Conservation (phyloP, 2,113 vertebrate genomes). For the Protobothrops mucrosquamatus region DNA sequence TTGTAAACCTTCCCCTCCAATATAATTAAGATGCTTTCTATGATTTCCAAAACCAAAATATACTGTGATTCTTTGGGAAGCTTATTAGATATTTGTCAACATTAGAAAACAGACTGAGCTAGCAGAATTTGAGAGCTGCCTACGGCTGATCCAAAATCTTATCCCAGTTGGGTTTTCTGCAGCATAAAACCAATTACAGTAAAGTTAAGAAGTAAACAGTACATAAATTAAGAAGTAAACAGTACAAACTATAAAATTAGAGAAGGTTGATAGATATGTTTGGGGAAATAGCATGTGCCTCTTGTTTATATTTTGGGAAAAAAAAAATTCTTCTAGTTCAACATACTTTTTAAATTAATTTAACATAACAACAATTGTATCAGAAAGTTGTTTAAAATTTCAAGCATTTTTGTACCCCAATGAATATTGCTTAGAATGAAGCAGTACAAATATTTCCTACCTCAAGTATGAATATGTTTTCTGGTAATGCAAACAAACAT, state of each 20-base stretch:
- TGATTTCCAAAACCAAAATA: not conserved
- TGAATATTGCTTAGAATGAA: not conserved
- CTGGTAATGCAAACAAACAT: constrained; percentile 20
- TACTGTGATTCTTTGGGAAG: constrained; percentile 53
- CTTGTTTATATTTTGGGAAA: not conserved
- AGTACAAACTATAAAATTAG: not conserved
- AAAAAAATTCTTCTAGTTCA: not conserved
- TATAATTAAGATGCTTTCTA: not conserved
- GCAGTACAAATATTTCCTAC: not conserved
- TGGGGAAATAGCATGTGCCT: not conserved
- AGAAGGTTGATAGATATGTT: not conserved
- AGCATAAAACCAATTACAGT: constrained; percentile 35
- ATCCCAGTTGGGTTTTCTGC: constrained; percentile 43
- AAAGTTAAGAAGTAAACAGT: constrained; percentile 13
- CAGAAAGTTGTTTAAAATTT: not conserved
- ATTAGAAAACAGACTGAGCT: constrained; percentile 31
- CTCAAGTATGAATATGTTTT: not conserved
- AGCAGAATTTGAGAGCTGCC: constrained; percentile 42
- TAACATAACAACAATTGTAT: not conserved
- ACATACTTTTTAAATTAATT: not conserved
- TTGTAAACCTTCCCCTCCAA: not conserved
- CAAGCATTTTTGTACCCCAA: not conserved
- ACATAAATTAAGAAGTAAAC: constrained; percentile 5
- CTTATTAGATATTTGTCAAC: constrained; percentile 61
- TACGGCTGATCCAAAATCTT: constrained; percentile 35